Percentiles rank a stretch among this genome's conserved stretches.
Evolutionary conservation across 2,888 invertebrate species (phyloP).

Genomic region (Philereme vetulata): DNA sequence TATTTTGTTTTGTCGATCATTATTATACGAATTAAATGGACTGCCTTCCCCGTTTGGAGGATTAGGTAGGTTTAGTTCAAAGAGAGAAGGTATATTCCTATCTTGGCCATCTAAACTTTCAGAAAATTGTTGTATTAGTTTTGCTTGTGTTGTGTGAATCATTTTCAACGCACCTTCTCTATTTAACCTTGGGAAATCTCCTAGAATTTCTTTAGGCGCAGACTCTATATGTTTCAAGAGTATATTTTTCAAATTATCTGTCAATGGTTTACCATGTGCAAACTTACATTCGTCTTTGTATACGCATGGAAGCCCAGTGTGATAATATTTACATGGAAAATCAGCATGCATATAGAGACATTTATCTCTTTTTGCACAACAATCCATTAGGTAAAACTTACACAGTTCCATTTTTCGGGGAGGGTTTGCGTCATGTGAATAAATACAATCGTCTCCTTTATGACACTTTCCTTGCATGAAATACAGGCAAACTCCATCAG

Average conservation of each 20-base stretch:
- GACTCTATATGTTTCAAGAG: conserved; percentile 92
- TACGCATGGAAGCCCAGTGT: conserved; percentile 94
- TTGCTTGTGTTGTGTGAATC: conserved; percentile 75
- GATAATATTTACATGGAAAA: conserved; percentile 98
- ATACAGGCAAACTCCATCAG: conserved; percentile 91
- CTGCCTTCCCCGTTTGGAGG: conserved; percentile 61
- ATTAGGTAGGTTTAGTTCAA: conserved; percentile 76
- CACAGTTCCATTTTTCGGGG: conserved; percentile 96
- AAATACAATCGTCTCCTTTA: conserved; percentile 92
- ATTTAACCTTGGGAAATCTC: conserved; percentile 93
- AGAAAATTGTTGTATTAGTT: conserved; percentile 72
- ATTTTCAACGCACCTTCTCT: conserved; percentile 88
- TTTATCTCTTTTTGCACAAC: conserved; percentile 97
- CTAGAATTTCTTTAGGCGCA: conserved; percentile 94
- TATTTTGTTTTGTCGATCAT: conserved; percentile 68
- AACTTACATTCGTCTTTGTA: conserved; percentile 95
- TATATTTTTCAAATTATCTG: conserved; percentile 88
- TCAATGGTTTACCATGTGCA: conserved; percentile 94
- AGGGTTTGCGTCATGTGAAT: conserved; percentile 92
- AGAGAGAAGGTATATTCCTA: conserved; percentile 72
- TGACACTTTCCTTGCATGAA: conserved; percentile 95
- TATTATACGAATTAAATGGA: conserved; percentile 61
- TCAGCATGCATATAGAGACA: conserved; percentile 98
- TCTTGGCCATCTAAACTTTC: conserved; percentile 62
- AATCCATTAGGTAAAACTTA: conserved; percentile 97